A percentile compares a stretch with the other conserved stretches of the same genome.
These are phyloP conservation scores for Poecilobothrus nobilitatus DNA, from an alignment of 2,888 invertebrate species.

Conservation along the genomic window DNA sequence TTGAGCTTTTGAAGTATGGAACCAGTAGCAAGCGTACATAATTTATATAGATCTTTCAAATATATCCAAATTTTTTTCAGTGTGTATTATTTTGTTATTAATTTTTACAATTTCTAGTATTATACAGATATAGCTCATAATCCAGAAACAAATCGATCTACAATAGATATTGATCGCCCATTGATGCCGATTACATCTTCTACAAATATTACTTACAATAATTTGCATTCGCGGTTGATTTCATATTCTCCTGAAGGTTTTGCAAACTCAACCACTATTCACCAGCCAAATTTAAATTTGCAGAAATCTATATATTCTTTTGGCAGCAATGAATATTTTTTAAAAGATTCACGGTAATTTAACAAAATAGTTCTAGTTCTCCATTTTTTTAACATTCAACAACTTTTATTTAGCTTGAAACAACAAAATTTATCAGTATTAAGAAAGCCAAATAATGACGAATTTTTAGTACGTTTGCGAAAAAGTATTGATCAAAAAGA, in stretches of 20 bases:
- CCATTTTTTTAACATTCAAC: constrained; percentile 10
- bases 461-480: constrained; percentile 61
- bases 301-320: constrained; percentile 12
- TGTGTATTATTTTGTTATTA: too few species aligned
- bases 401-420: constrained; percentile 33
- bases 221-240: constrained; percentile 41
- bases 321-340: constrained; percentile 20
- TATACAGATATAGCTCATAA: constrained; percentile 86
- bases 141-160: constrained; percentile 72
- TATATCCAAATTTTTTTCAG: too few species aligned
- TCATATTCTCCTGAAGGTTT: constrained; percentile 37
- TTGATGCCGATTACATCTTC: constrained; percentile 37
- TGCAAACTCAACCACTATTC: constrained; percentile 20
- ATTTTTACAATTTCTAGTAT: constrained; percentile 50
- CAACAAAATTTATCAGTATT: constrained; percentile 42
- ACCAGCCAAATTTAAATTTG: constrained; percentile 20
- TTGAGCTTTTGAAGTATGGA: too few species aligned
- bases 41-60: too few species aligned
- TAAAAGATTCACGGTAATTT: constrained; percentile 10
- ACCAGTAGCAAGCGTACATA: too few species aligned
- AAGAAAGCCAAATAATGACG: constrained; percentile 32
- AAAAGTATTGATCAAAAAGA: constrained; percentile 85
- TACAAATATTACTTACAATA: constrained; percentile 31
- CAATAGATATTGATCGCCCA: constrained; percentile 23
- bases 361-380: background rate